phyloP scores from a whole-genome alignment of 2,797 vertebrate genomes.

The Hyperoplus lanceolatus region DNA sequence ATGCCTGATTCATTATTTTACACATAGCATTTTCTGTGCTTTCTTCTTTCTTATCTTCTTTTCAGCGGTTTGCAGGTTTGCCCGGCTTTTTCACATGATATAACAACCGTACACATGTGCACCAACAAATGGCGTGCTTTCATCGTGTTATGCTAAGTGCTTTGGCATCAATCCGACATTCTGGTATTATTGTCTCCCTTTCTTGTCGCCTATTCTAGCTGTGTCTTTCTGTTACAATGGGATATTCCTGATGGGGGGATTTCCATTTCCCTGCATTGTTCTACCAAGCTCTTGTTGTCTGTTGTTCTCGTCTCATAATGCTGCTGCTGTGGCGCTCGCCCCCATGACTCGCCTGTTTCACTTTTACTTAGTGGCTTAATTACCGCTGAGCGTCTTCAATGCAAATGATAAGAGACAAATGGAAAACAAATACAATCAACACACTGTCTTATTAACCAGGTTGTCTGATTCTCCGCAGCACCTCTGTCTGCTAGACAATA shows the following conservation, averaged over 20 bases:
- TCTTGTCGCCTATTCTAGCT: conserved; percentile 62
- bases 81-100: conserved; percentile 30
- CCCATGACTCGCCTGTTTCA: conserved; percentile 77
- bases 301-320: conserved; percentile 76
- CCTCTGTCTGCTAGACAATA: conserved; percentile 51
- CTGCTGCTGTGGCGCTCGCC: conserved; percentile 68
- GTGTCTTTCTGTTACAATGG: conserved; percentile 75
- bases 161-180: conserved; percentile 46
- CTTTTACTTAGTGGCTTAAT: conserved; percentile 83
- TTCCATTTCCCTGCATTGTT: conserved; percentile 76
- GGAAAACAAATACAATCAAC: conserved; percentile 85
- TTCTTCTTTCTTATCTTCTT: conserved; percentile 21
- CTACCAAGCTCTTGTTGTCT: conserved; percentile 68
- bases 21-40: conserved; percentile 27
- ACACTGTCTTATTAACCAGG: conserved; percentile 80
- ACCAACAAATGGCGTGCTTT: conserved; percentile 56
- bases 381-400: conserved; percentile 77
- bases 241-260: conserved; percentile 77
- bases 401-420: conserved; percentile 79
- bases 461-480: conserved; percentile 71
- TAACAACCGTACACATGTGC: conserved; percentile 34
- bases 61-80: conserved; percentile 35
- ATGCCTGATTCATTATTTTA: conserved; percentile 37
- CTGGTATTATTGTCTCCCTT: conserved; percentile 47
- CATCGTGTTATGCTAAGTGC: conserved; percentile 66